These are phyloP conservation scores for Azemiops feae DNA, from an alignment of 2,113 vertebrate genomes.

Conservation along the genomic window DNA sequence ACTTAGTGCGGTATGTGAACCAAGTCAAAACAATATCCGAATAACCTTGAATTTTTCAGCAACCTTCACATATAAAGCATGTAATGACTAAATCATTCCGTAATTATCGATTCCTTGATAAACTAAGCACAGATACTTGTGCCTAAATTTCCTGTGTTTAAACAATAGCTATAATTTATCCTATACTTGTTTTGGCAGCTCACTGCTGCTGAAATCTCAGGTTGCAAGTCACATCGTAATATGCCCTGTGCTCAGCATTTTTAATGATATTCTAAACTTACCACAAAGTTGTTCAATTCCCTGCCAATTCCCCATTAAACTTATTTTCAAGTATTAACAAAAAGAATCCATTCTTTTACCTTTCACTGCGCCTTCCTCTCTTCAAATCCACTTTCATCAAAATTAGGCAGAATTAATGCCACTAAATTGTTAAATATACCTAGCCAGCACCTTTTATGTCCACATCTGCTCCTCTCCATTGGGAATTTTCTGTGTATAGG, in stretches of 20 bases:
- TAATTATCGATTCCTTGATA: background rate
- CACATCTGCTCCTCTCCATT: background rate
- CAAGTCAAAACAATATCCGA: background rate
- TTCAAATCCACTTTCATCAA: background rate
- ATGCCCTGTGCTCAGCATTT: fast-evolving
- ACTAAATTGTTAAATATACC: background rate
- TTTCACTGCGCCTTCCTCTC: background rate
- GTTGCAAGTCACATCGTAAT: background rate
- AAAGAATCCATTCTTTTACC: background rate
- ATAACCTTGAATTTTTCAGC: background rate
- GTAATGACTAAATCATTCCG: background rate
- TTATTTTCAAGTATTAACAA: background rate
- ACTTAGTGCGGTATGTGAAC: background rate
- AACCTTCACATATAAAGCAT: background rate
- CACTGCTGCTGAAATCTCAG: background rate
- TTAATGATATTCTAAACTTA: background rate
- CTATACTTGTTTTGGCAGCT: background rate
- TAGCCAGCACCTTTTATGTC: background rate
- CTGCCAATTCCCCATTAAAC: background rate
- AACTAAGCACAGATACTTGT: background rate
- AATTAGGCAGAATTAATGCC: background rate
- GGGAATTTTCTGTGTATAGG: background rate
- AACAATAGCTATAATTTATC: background rate
- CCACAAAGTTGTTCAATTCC: background rate
- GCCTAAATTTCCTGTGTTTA: background rate